Base-by-base conservation (phyloP, 2,888 invertebrate genomes). In the Zygaena filipendulae region DNA sequence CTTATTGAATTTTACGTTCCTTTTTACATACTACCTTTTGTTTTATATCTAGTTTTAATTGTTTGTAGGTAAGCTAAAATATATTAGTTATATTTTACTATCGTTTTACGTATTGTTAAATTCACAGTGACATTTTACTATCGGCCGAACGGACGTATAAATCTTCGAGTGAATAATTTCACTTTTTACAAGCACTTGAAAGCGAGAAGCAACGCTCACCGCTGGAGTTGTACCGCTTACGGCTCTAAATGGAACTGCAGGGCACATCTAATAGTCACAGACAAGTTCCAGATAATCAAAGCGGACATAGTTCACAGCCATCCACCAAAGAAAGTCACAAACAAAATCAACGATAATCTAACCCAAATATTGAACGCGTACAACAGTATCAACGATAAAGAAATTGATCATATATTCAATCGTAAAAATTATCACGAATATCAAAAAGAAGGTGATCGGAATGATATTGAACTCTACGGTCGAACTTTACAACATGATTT, bases 161-260 rank as follows among this genome's bases (percentile, higher is more conserved):
- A 70, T 32, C 57, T 74, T 2, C 74, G 72, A 3, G 39, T 75
- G n/a, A 74, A 74, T 41, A 60, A 69, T 33, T 74, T 63, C 29
- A 70, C 67, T 0, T 75, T 70, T 48, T 75, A 72, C 58, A 72
- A 74, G 36, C 74, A 75, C 30, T 42, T 71, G 13, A 71, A 67
- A 33, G 68, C 71, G 1, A 59, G 69, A 19, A 55, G 52, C 21
- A 66, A 71, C 36, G 71, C 72, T 1, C 55, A 66, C 19, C 67
- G 70, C 10, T 75, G 74, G 74, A 72, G 72, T 36, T 75, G 74
- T 45, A 72, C 72, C 1, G 64, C 64, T 2, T 71, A 72, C 40
- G 68, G 68, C 5, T 61, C 68, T 34, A 71, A 70, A 34, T 62
- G 62, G 62, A 72, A 70, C 27, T 75, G 74, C 45, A 62, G 61